Evolutionary conservation across 2,888 invertebrate genomes (phyloP).

Genomic region (Ametastegia equiseti): DNA sequence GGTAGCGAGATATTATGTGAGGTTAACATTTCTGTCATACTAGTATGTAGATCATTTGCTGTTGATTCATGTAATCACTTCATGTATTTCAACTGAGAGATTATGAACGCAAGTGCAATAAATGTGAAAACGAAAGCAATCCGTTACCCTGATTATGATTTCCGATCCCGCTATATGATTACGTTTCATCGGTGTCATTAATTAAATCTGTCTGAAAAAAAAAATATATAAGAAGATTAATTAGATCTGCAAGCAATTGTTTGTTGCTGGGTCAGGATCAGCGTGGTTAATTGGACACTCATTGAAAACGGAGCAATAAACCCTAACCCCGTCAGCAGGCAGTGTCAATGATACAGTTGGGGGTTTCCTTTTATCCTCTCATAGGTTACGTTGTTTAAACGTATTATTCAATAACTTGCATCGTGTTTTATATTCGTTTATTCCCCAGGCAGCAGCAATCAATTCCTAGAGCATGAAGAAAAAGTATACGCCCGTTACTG

Average conservation of each 20-base stretch:
- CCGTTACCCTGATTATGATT: too few species aligned
- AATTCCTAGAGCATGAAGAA: neutral
- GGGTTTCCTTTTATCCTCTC: neutral
- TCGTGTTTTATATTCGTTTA: neutral
- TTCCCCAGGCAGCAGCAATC: neutral
- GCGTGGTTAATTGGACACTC: neutral
- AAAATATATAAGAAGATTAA: too few species aligned
- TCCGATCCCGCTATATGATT: too few species aligned
- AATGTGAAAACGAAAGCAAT: too few species aligned
- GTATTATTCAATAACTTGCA: neutral
- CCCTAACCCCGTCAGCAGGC: conserved; percentile 10
- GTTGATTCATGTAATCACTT: too few species aligned
- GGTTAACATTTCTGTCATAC: too few species aligned
- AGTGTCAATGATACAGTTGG: neutral
- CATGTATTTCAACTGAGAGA: too few species aligned
- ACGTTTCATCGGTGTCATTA: neutral
- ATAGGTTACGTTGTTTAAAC: conserved; percentile 14
- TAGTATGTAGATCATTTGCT: too few species aligned
- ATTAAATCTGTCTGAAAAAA: too few species aligned
- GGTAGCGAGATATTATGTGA: too few species aligned
- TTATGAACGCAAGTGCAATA: too few species aligned
- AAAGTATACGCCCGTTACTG: neutral
- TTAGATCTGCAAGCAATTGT: neutral
- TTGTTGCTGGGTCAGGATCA: neutral
- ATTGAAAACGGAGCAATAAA: neutral